Base-by-base conservation (phyloP, 2,888 invertebrate genomes). In the Drosophila emarginata region DNA sequence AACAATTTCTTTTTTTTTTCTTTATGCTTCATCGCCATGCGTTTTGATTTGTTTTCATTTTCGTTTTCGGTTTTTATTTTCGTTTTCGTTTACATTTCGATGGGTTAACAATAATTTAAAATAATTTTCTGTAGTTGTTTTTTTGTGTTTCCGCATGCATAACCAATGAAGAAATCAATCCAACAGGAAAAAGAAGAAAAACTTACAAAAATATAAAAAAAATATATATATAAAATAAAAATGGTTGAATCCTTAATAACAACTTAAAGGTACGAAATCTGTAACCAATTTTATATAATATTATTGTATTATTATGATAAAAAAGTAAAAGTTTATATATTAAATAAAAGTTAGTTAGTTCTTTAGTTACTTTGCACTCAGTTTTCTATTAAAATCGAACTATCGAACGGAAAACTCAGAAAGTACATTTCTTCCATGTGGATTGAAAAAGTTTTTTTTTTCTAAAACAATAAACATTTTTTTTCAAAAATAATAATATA, bases 21-120 rank as follows among this genome's bases (percentile, higher is more conserved):
- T 87, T 76, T 77, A 84, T 84, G 85, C 74, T 74, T 69, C 82
- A 63, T 73, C 71, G 69, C 65, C 67, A 69, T 66, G 67, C 65
- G 67, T 84, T 80, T 87, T 76, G 70, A 77, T 75, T 77, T 79
- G 56, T 68, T 85, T 78, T 73, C 62, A 28, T 69, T 78, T 77
- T 40, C 59, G 12, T 76, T 76, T 60, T 63, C 56, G 11, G 15
- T 45, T 45, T 21, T 60, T 36, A 9, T 23, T 65, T 69, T 78
- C 62, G 40, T 45, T 58, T 51, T 71, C 62, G 40, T 66, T 74
- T 64, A 59, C 58, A 56, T 72, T 72, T 69, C 60, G 60, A 61
- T 67, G 79, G 36, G 26, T 58, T 58, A 66, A 68, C 66, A 69
- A 62, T 72, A 73, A 74, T 82, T 73, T 63, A 68, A 64, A 69